phyloP scores from a whole-genome alignment of 1,140 invertebrate species.

The Araneus ventricosus region DNA sequence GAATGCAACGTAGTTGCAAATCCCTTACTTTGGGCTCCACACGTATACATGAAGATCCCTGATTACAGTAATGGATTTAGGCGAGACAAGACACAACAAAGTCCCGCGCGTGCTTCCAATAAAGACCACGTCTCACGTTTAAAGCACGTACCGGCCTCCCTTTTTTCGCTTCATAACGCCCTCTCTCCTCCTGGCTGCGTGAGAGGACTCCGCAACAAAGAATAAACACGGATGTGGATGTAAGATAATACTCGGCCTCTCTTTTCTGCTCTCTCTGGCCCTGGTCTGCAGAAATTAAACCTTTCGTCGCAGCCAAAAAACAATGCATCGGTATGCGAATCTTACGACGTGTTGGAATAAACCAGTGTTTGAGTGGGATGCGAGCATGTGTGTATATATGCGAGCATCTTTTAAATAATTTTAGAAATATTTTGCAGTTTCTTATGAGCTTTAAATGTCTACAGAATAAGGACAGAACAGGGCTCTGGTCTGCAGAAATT shows the following conservation, averaged over 20 bases:
- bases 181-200: conserved; percentile 8
- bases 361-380: no score
- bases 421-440: no score
- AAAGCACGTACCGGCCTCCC: conserved; percentile 56
- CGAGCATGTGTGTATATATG: no score
- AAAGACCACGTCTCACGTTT: conserved; percentile 69
- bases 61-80: conserved; percentile 73
- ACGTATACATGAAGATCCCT: conserved; percentile 73
- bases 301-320: not conserved
- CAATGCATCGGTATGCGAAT: not conserved
- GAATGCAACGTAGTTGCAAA: conserved; percentile 71
- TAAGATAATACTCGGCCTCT: conserved; percentile 5
- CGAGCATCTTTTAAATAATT: no score
- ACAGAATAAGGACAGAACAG: no score
- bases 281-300: not conserved
- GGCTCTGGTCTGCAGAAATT: not conserved
- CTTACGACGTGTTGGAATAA: no score
- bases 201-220: conserved; percentile 38
- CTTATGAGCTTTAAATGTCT: no score
- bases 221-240: conserved; percentile 37
- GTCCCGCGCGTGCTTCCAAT: conserved; percentile 67
- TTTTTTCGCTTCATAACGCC: conserved; percentile 52
- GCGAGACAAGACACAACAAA: conserved; percentile 74
- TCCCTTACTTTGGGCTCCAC: conserved; percentile 57
- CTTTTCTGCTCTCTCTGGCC: not conserved